Base-by-base conservation (phyloP, 2,888 invertebrate species). In the Dryadula phaetusa region DNA sequence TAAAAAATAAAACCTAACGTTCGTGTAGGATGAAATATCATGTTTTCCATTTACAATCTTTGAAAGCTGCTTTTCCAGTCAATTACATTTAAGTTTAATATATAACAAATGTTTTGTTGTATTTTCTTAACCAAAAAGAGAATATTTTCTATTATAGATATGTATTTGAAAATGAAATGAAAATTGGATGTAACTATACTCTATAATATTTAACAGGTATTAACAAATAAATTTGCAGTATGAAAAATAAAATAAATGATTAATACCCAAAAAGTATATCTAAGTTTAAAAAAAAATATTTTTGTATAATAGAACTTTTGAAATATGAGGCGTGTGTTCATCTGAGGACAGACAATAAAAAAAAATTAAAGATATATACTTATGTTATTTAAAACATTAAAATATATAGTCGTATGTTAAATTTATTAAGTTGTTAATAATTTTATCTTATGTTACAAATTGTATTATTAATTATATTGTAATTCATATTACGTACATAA, bases 281-380 rank as follows among this genome's bases (percentile, higher is more conserved):
- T 47, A 47, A 61, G 34, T 46, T 67, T 28, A 28, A 49, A 28
- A 49, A n/a, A 37, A 60, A 66, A 62, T 25, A 70, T 66, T 56
- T 67, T 62, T 65, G 49, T 62, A 67, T 60, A 53, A 37, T 62
- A 62, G 34, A 49, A 52, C 61, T 37, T 60, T 52, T 61, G 37
- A 67, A 67, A 80, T 76, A 73, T 79, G 79, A 79, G 77, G 76
- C 79, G 64, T 69, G 77, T 82, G 81, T 82, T 82, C 78, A 79
- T 77, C 72, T 71, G 80, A 75, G 74, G 76, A 73, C 79, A 79
- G 84, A 85, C 85, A 85, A 85, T 84, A 84, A 85, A 70, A 84
- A 85, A 70, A 70, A 54, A 16, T 47, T 62, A 61, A 46, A 46
- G 53, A 47, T 32, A 32, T 18, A 56, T 73, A 69, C 66, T 74